Evolutionary conservation across 92 coral and sea anemone genomes (phyloP).

Genomic region (Paragorgia papillata): DNA sequence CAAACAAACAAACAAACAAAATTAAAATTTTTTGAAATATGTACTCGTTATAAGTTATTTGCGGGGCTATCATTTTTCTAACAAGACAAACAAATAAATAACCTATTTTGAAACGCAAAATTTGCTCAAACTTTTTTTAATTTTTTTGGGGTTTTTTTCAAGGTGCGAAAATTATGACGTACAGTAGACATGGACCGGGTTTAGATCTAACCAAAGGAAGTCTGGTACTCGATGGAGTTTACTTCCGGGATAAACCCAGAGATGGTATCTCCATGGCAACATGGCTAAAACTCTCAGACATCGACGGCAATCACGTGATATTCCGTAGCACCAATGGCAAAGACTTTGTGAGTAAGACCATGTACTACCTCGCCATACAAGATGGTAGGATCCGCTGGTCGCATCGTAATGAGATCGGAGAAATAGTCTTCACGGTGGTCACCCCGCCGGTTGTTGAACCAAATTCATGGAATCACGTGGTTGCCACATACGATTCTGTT

Average conservation of each 20-base stretch:
- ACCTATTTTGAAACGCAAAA: too few species aligned
- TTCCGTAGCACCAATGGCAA: conserved; percentile 73
- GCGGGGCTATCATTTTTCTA: too few species aligned
- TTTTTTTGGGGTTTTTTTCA: too few species aligned
- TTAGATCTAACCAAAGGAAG: conserved; percentile 75
- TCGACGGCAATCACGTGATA: conserved; percentile 72
- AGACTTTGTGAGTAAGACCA: conserved; percentile 3
- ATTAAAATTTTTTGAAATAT: too few species aligned
- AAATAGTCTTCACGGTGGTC: conserved; percentile 66
- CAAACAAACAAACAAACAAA: too few species aligned
- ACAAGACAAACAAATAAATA: too few species aligned
- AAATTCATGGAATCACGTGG: conserved; percentile 87
- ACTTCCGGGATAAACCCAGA: conserved; percentile 80
- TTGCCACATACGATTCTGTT: conserved; percentile 84
- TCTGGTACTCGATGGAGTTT: conserved; percentile 64
- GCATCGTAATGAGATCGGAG: conserved; percentile 71
- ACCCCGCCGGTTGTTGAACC: conserved; percentile 68
- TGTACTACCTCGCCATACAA: conserved; percentile 71
- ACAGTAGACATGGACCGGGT: conserved; percentile 78
- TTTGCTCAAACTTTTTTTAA: too few species aligned
- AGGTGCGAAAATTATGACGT: conserved; percentile 65
- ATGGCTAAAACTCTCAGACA: conserved; percentile 80
- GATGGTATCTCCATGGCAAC: conserved; percentile 82
- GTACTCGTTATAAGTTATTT: too few species aligned
- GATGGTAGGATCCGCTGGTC: conserved; percentile 84